Percentiles rank a stretch among this genome's conserved stretches.
Conservation (phyloP, 2,888 invertebrate species). For the Ellobium chinense region DNA sequence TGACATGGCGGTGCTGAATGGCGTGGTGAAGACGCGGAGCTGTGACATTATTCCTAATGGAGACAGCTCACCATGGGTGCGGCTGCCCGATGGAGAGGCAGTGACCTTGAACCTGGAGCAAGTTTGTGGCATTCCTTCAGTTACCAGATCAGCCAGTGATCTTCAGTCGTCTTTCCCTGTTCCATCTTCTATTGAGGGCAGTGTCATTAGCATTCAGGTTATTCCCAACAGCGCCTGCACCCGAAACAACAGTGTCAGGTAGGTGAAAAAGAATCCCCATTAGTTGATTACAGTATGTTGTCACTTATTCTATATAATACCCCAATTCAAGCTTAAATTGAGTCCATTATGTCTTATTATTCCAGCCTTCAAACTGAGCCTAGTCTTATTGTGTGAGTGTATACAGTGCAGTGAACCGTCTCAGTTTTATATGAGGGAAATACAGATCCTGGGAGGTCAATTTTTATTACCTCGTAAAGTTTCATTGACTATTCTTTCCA, state of each 20-base stretch:
- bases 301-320: not conserved
- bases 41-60: constrained; percentile 36
- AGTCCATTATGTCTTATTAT: no score
- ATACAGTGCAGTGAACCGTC: no score
- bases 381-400: no score
- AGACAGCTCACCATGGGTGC: constrained; percentile 57
- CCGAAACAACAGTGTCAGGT: not conserved
- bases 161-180: constrained; percentile 5
- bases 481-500: no score
- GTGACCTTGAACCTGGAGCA: constrained; percentile 45
- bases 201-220: constrained; percentile 55
- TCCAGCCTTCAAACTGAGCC: no score
- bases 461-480: no score
- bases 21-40: constrained; percentile 24
- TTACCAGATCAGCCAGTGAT: constrained; percentile 34
- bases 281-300: not conserved
- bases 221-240: constrained; percentile 23
- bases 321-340: no score
- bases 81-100: constrained; percentile 26
- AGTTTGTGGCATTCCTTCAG: constrained; percentile 27
- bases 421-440: no score
- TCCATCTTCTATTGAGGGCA: constrained; percentile 40
- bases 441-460: no score
- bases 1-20: not conserved
- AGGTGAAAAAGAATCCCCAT: not conserved